A percentile compares a stretch with the other conserved stretches of the same genome.
phyloP scores from a whole-genome alignment of 37 sponge, comb jelly and placozoan species.

The Crambe crambe region DNA sequence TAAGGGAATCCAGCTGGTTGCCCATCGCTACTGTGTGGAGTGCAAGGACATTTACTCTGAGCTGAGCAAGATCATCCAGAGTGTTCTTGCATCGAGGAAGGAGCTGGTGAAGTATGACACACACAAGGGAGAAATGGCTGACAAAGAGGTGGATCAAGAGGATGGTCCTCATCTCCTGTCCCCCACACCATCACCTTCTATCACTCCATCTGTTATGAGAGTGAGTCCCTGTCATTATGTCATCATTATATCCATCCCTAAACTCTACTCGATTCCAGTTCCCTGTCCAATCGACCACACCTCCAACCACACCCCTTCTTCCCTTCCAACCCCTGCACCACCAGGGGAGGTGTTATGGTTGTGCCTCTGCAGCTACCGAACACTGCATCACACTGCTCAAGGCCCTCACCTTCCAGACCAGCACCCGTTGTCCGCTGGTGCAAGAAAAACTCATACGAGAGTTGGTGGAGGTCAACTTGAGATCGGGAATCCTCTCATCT shows the following conservation, averaged over 20 bases:
- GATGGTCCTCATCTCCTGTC: not conserved
- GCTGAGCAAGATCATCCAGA: slow-evolving; percentile 84
- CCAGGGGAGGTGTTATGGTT: slow-evolving; percentile 74
- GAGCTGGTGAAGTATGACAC: slow-evolving; percentile 83
- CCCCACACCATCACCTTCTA: not conserved
- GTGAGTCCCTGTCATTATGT: no score
- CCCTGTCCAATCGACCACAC: no score
- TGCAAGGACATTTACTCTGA: slow-evolving; percentile 80
- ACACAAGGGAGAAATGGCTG: slow-evolving; percentile 46
- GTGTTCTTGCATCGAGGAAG: slow-evolving; percentile 76
- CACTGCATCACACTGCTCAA: slow-evolving; percentile 83
- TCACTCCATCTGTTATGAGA: not conserved
- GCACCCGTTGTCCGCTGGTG: no score
- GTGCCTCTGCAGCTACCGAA: slow-evolving; percentile 76
- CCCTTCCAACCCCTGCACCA: slow-evolving; percentile 17
- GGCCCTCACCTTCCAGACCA: no score
- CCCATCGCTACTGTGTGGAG: slow-evolving; percentile 79
- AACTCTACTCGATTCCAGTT: no score
- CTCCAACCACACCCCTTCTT: no score
- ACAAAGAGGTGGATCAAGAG: not conserved
- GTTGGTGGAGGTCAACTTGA: slow-evolving; percentile 73
- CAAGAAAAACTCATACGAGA: slow-evolving; percentile 65
- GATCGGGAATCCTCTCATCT: slow-evolving; percentile 31
- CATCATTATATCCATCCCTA: no score
- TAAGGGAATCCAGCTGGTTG: slow-evolving; percentile 71